phyloP scores from a whole-genome alignment of 2,888 invertebrate genomes.

The Euproctis similis region DNA sequence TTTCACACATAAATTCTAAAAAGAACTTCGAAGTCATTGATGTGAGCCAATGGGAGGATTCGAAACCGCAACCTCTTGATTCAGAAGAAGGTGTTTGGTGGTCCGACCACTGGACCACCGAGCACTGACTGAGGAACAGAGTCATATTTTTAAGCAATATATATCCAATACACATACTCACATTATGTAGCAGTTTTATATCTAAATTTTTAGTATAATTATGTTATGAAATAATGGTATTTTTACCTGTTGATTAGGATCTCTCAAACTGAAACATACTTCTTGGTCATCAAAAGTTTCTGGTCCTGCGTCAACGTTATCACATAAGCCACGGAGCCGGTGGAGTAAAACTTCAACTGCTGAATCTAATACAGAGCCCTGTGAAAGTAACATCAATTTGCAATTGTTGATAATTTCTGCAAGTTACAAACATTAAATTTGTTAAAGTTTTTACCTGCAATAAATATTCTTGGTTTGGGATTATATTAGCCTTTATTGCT shows the following conservation, averaged over 20 bases:
- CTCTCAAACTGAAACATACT: constrained; percentile 88
- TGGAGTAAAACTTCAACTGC: constrained; percentile 94
- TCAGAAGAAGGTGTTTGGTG: no score
- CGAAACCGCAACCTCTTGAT: no score
- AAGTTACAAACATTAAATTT: neutral
- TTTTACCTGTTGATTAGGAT: constrained; percentile 76
- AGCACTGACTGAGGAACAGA: no score
- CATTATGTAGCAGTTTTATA: no score
- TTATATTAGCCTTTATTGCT: constrained; percentile 88
- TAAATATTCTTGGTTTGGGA: constrained; percentile 95
- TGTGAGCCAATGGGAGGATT: no score
- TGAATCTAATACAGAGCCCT: constrained; percentile 94
- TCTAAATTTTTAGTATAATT: no score
- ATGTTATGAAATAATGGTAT: no score
- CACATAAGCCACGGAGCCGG: constrained; percentile 92
- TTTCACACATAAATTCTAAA: no score
- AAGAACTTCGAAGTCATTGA: no score
- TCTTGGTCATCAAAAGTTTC: constrained; percentile 96
- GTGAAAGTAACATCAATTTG: constrained; percentile 8
- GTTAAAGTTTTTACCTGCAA: constrained; percentile 60
- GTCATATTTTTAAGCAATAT: no score
- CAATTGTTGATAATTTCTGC: neutral
- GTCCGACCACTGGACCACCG: no score
- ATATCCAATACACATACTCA: no score
- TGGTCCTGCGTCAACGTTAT: constrained; percentile 92